A percentile compares a stretch with the other conserved stretches of the same genome.
These are phyloP conservation scores for Ptilonorhynchus violaceus DNA, from an alignment of 2,113 vertebrate species.

Conservation along the genomic window DNA sequence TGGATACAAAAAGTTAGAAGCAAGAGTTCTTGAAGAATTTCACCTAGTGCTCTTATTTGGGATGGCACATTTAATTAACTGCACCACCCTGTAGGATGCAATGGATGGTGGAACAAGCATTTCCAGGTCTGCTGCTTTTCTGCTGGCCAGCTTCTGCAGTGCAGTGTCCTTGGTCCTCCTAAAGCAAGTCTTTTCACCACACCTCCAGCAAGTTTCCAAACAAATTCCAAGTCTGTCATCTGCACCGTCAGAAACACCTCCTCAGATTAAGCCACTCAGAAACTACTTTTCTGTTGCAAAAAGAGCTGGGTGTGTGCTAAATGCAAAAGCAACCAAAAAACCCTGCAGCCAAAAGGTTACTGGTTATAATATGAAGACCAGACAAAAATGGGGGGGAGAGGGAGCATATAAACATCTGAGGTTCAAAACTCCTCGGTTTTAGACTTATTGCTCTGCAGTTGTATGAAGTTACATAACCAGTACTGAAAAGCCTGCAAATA, in stretches of 20 bases:
- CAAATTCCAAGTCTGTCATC: neutral
- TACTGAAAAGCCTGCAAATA: neutral
- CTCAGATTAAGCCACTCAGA: neutral
- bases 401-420: neutral
- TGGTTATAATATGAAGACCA: neutral
- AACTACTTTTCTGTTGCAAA: neutral
- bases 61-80: neutral
- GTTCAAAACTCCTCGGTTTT: neutral
- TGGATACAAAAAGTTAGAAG: neutral
- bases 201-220: neutral
- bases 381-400: accelerated
- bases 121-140: neutral
- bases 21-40: neutral
- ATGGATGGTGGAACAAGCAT: neutral
- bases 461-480: neutral
- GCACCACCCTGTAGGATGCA: neutral
- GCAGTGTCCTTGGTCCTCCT: neutral
- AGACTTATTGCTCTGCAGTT: neutral
- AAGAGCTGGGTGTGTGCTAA: neutral
- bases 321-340: neutral
- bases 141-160: neutral
- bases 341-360: neutral
- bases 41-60: neutral
- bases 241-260: neutral
- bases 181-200: neutral